Evolutionary conservation across 2,888 invertebrate species (phyloP), one percentile per base, ranked within the genome.

Genomic region (Eueremaeus valkanovi): DNA sequence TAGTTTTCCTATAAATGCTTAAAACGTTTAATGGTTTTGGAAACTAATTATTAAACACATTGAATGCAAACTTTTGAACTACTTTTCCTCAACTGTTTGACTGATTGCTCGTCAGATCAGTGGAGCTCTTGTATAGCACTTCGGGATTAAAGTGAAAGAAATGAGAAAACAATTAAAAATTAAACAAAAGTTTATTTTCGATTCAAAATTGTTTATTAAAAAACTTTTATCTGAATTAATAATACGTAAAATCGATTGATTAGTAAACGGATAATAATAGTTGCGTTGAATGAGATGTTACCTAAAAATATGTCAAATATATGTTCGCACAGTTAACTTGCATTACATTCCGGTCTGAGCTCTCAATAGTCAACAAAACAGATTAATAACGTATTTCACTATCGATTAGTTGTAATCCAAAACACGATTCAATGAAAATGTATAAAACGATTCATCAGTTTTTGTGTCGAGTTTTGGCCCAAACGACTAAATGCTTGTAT

Each of bases 291-390:
- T 58, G 58, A 58, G 58, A 66, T 40, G 66, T 21, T 33, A 66
- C 66, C 66, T 66, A 66, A 66, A 58, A 58, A 58, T 58, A 29
- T 55, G 55, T n/a, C 24, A 55, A 55, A 55, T 21, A 55, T 55
- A 27, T n/a, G n/a, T n/a, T n/a, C 55, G 55, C 55, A 55, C 55
- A 55, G 13, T 21, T 55, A 16, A 18, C 45, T 45, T 6, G 45
- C 29, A 24, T 55, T 55, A 21, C 24, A 55, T 40, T 18, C n/a
- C 18, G 49, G 58, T 36, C 24, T 66, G 21, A 66, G 36, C 66
- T 29, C 66, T 11, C 18, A 29, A 31, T 13, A 29, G 49, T 49
- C 49, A 49, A 49, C n/a, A 58, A 58, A 27, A 29, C 29, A 27
- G 16, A 5, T 36, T 21, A 55, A 24, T 21, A 49, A 49, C 49